A percentile compares a stretch with the other conserved stretches of the same genome.
Evolutionary conservation across 2,113 vertebrate species (phyloP).

Genomic region (Agelaius phoeniceus): DNA sequence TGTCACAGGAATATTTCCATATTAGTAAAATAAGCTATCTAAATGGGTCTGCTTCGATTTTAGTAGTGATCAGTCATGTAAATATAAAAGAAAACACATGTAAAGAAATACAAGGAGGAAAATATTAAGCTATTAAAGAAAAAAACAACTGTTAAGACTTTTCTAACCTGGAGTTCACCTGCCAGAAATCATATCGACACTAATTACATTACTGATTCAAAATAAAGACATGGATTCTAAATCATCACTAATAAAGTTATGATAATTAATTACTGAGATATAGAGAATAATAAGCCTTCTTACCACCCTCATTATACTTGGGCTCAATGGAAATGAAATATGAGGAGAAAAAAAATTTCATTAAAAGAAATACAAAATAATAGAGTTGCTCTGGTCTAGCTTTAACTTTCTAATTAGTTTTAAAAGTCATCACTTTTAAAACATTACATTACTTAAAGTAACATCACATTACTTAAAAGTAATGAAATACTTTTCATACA

Average conservation of each 20-base stretch:
- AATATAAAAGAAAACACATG: neutral
- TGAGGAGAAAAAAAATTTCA: neutral
- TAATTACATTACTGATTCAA: constrained; percentile 33
- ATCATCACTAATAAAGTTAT: constrained; percentile 34
- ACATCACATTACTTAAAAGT: too few species aligned
- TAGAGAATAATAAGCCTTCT: neutral
- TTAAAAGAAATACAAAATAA: constrained; percentile 25
- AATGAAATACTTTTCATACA: constrained; percentile 3
- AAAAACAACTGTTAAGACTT: neutral
- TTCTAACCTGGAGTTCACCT: neutral
- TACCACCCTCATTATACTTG: neutral
- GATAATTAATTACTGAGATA: constrained; percentile 13
- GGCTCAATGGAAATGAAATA: neutral
- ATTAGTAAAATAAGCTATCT: neutral
- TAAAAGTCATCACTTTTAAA: neutral
- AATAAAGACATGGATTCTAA: constrained; percentile 18
- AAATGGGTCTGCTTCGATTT: neutral
- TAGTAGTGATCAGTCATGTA: neutral
- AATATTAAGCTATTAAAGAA: neutral
- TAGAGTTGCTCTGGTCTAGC: neutral
- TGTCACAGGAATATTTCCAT: neutral
- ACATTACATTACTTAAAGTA: too few species aligned
- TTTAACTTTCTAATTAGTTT: constrained; percentile 41
- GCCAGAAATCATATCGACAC: neutral
- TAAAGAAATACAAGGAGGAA: neutral